Evolutionary conservation across 2,888 invertebrate genomes (phyloP).

Genomic region (Steinernema carpocapsae): DNA sequence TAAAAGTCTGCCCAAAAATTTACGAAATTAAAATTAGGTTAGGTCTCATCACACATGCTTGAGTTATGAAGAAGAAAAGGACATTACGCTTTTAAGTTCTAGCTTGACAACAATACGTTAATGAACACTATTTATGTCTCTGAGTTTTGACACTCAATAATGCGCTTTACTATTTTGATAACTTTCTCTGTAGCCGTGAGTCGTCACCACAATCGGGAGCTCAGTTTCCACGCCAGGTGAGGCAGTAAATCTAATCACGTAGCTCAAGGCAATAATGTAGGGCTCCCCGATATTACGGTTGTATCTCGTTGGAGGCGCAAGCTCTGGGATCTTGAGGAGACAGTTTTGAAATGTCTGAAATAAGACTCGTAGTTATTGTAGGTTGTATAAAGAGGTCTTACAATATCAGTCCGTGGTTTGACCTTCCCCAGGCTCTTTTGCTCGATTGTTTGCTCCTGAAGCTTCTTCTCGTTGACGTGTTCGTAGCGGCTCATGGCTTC

Average conservation of each 20-base stretch:
- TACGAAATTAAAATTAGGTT: too few relatives aligned
- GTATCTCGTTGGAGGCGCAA: conserved; percentile 58
- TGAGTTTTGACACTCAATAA: neutral
- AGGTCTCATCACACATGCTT: too few relatives aligned
- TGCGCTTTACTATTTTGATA: neutral
- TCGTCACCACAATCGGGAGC: conserved; percentile 62
- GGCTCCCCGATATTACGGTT: conserved; percentile 48
- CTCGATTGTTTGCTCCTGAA: conserved; percentile 62
- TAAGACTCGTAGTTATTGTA: conserved; percentile 30
- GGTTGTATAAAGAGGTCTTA: conserved; percentile 37
- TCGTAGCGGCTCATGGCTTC: conserved; percentile 61
- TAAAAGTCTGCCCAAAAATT: too few relatives aligned
- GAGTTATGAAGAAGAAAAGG: too few relatives aligned
- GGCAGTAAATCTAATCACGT: conserved; percentile 63
- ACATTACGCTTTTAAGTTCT: too few relatives aligned
- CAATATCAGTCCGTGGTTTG: conserved; percentile 54
- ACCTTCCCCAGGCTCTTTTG: conserved; percentile 58
- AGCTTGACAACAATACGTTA: too few relatives aligned
- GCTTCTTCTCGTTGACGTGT: conserved; percentile 66
- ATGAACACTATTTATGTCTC: neutral
- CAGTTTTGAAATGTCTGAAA: conserved; percentile 57
- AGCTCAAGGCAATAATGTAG: conserved; percentile 62
- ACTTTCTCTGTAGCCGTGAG: conserved; percentile 51
- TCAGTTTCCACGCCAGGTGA: conserved; percentile 65
- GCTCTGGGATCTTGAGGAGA: conserved; percentile 57